Base-by-base conservation (phyloP, 2,888 invertebrate species). In the Anthophora plumipes region DNA sequence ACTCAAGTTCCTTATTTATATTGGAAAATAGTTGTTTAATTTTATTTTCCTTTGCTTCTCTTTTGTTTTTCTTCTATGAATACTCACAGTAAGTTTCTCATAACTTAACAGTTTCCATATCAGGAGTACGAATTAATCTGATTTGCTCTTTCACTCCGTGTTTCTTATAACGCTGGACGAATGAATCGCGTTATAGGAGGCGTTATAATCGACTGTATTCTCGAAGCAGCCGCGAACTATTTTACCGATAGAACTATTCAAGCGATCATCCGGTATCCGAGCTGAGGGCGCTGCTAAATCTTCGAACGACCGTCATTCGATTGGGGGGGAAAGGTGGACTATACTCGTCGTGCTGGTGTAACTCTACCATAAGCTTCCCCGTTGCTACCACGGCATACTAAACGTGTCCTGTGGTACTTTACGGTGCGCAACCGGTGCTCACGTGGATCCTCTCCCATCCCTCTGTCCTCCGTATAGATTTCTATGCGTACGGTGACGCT, bases 401-500 rank as follows among this genome's bases (percentile, higher is more conserved):
- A 84, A 77, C 79, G 77, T 55, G 59, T 82, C 72, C 55, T 74
- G 76, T 4, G 31, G 31, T 54, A 81, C 76, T 71, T 79, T 60
- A 41, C 74, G 69, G 81, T 31, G 68, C 69, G 78, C 77, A 83
- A 83, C 81, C 83, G 77, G 78, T 77, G 81, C 71, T 43, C 41
- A 61, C 63, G 64, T 67, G 74, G 80, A 81, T 84, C 77, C 31
- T 4, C 2, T 48, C 52, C 31, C n/a, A n/a, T n/a, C n/a, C n/a
- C n/a, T n/a, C n/a, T n/a, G n/a, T n/a, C n/a, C n/a, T n/a, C n/a
- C 25, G 77, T 80, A 82, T 82, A 82, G 83, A 88, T 88, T 79
- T 71, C 80, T 80, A 83, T 83, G 84, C 82, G 80, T 82, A 73
- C 78, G 80, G 76, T 75, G 82, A 84, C 76, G 81, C 85, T 46